These are phyloP conservation scores for Euspilapteryx auroguttella DNA, from an alignment of 2,888 invertebrate genomes.

Conservation along the genomic window DNA sequence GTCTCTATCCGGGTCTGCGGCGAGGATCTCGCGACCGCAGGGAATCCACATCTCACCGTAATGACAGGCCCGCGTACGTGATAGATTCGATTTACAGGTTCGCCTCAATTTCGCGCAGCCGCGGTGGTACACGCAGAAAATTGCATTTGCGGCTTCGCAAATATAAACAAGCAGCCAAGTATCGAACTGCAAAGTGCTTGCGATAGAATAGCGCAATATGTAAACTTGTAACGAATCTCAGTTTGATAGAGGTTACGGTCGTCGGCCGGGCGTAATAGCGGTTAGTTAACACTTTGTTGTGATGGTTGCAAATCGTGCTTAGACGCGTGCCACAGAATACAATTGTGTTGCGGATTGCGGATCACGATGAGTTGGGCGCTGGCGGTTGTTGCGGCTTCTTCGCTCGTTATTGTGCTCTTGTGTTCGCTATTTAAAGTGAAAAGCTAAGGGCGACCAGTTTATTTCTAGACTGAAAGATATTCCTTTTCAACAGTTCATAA, in stretches of 20 bases:
- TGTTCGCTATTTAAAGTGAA: too few species aligned
- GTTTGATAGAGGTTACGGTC: too few species aligned
- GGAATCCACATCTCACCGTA: slow-evolving; percentile 32
- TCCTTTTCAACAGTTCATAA: too few species aligned
- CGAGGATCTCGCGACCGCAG: slow-evolving; percentile 32
- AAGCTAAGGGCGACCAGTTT: too few species aligned
- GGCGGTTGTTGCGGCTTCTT: too few species aligned
- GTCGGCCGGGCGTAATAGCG: slow-evolving; percentile 12
- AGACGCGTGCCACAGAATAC: slow-evolving; percentile 3
- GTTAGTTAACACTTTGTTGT: slow-evolving; percentile 11
- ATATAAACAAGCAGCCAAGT: slow-evolving; percentile 13
- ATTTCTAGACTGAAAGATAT: too few species aligned
- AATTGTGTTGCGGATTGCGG: background rate
- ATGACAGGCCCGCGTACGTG: slow-evolving; percentile 41
- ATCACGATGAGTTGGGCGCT: too few species aligned
- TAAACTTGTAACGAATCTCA: too few species aligned
- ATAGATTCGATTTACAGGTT: slow-evolving; percentile 55
- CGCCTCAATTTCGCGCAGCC: slow-evolving; percentile 36
- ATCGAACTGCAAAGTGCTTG: background rate
- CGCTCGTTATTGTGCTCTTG: too few species aligned
- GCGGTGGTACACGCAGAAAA: slow-evolving; percentile 29
- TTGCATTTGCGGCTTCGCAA: slow-evolving; percentile 45
- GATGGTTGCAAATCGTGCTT: background rate
- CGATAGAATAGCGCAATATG: too few species aligned
- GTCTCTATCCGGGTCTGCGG: slow-evolving; percentile 11